phyloP scores from a whole-genome alignment of 1,140 invertebrate species.

The Samia ricini region DNA sequence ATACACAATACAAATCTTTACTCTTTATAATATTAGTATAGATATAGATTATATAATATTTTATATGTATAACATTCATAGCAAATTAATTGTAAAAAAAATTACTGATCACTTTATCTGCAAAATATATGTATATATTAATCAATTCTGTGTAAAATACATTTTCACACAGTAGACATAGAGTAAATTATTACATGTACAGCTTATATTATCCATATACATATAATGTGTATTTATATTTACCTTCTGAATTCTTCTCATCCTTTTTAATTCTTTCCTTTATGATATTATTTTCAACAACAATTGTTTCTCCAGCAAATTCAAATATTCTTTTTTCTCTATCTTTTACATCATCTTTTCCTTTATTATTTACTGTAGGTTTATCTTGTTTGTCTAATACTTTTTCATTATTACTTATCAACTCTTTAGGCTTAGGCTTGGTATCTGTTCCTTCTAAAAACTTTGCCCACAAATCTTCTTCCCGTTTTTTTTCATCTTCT shows the following conservation, averaged over 20 bases:
- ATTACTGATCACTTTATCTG: too few relatives aligned
- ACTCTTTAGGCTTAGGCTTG: conserved; percentile 54
- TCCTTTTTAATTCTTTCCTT: conserved; percentile 62
- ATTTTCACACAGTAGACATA: too few relatives aligned
- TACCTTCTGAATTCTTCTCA: conserved; percentile 46
- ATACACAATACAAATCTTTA: too few relatives aligned
- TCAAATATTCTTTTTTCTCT: conserved; percentile 66
- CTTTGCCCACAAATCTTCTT: conserved; percentile 86
- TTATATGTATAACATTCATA: too few relatives aligned
- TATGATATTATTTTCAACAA: conserved; percentile 70
- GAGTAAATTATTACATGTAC: neutral
- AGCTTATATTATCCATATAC: neutral
- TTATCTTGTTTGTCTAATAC: conserved; percentile 17
- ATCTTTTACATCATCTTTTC: conserved; percentile 41
- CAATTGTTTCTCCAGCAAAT: conserved; percentile 72
- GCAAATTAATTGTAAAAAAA: too few relatives aligned
- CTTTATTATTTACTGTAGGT: conserved; percentile 1
- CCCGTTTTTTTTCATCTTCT: conserved; percentile 82
- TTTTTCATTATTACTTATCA: conserved; percentile 6
- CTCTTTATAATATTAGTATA: too few relatives aligned
- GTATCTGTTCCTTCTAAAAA: conserved; percentile 85
- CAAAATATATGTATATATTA: too few relatives aligned
- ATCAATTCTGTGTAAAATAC: too few relatives aligned
- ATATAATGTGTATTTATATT: conserved; percentile 4
- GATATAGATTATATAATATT: too few relatives aligned